Percentiles rank a stretch among this genome's conserved stretches.
Conservation (phyloP, 1,140 invertebrate genomes). For the Drosophila micromelanica region DNA sequence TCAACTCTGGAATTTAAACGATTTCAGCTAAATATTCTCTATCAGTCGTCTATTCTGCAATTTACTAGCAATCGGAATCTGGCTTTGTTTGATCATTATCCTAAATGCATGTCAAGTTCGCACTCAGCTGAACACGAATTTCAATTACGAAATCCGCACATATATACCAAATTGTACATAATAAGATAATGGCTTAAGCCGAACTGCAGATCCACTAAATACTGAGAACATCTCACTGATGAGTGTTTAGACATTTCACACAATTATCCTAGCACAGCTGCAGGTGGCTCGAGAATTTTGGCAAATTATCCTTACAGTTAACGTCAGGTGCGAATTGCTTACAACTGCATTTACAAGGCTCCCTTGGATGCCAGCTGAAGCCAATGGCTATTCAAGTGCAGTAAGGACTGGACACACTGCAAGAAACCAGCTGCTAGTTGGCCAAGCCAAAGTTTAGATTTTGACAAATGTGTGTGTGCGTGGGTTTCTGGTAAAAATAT, state of each 20-base stretch:
- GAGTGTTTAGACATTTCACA: conserved; percentile 16
- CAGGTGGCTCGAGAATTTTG: conserved; percentile 21
- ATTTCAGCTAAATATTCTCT: no score
- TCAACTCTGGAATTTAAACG: no score
- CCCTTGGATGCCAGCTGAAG: conserved; percentile 8
- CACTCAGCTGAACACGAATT: conserved; percentile 7
- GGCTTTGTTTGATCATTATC: not conserved
- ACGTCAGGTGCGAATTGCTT: conserved; percentile 72
- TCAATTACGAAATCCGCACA: conserved; percentile 20
- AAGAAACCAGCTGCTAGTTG: conserved; percentile 8
- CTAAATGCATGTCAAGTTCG: conserved; percentile 1
- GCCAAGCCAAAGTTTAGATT: not conserved
- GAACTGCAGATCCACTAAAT: not conserved
- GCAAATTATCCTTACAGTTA: conserved; percentile 64
- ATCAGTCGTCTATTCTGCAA: no score
- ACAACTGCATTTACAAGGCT: conserved; percentile 59
- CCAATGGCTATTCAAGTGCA: conserved; percentile 47
- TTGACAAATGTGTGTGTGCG: no score
- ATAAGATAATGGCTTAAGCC: conserved; percentile 12
- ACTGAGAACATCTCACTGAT: not conserved
- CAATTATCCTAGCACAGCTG: conserved; percentile 44
- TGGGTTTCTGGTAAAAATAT: no score
- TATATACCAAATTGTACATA: conserved; percentile 10
- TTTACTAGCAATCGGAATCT: no score
- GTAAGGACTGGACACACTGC: conserved; percentile 17